Conservation (phyloP, 2,888 invertebrate genomes). For the Leistus spinibarbis region DNA sequence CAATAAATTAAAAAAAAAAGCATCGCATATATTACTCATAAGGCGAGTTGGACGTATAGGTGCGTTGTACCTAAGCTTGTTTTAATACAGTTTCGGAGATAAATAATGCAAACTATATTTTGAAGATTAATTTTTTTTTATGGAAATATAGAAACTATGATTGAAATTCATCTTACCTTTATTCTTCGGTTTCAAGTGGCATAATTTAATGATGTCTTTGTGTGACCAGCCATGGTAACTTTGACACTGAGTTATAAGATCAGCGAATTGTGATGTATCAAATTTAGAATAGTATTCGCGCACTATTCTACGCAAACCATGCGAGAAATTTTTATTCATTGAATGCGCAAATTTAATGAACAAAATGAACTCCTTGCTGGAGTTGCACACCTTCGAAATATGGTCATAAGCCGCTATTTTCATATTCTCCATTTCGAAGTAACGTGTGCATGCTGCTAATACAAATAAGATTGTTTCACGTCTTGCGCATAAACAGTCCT, state of each 20-base stretch:
- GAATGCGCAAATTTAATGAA: constrained; percentile 48
- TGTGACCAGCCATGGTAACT: constrained; percentile 74
- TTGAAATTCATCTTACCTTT: constrained; percentile 53
- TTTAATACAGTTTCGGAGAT: no score
- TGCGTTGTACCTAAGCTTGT: no score
- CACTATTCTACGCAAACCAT: constrained; percentile 67
- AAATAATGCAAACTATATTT: no score
- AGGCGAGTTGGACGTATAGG: no score
- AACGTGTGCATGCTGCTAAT: constrained; percentile 15
- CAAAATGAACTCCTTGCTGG: constrained; percentile 60
- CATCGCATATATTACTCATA: no score
- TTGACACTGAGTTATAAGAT: constrained; percentile 66
- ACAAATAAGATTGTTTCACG: constrained; percentile 30
- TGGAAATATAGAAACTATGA: constrained; percentile 21
- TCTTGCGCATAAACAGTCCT: constrained; percentile 14
- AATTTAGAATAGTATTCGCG: constrained; percentile 69
- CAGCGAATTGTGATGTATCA: constrained; percentile 66
- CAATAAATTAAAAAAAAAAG: no score
- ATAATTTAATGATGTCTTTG: constrained; percentile 71
- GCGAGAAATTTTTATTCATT: constrained; percentile 29
- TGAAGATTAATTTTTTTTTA: not conserved
- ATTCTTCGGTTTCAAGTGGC: constrained; percentile 63
- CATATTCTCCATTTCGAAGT: not conserved
- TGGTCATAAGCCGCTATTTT: constrained; percentile 62
- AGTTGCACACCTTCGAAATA: constrained; percentile 63